A percentile compares a stretch with the other conserved stretches of the same genome.
Evolutionary conservation across 2,797 vertebrate genomes (phyloP).

Genomic region (Eospalax fontanierii): DNA sequence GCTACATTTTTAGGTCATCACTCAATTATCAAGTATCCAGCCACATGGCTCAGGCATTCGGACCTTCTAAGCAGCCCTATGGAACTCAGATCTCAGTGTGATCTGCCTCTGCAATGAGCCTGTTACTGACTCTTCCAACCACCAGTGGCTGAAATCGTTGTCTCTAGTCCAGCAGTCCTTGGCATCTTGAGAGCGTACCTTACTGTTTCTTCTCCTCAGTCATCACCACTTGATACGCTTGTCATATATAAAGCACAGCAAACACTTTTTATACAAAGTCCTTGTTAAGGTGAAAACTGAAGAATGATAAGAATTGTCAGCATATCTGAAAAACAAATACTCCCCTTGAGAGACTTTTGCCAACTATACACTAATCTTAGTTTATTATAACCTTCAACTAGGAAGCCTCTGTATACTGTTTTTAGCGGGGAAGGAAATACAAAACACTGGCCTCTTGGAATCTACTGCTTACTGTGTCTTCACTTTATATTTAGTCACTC

Average conservation of each 20-base stretch:
- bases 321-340: conserved; percentile 53
- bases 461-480: conserved; percentile 40
- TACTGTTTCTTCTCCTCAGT: background rate
- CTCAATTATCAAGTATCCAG: background rate
- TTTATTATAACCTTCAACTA: conserved; percentile 55
- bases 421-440: background rate
- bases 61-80: background rate
- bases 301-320: background rate
- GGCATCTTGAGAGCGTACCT: background rate
- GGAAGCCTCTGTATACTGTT: conserved; percentile 1
- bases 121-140: background rate
- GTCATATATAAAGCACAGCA: background rate
- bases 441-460: background rate
- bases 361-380: conserved; percentile 19
- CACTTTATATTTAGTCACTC: background rate
- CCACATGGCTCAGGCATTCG: background rate
- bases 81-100: background rate
- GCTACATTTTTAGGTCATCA: background rate
- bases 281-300: conserved; percentile 49
- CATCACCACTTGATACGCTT: background rate
- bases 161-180: background rate
- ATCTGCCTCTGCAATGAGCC: background rate
- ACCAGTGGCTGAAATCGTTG: background rate
- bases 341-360: conserved; percentile 35
- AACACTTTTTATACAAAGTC: conserved; percentile 29